Evolutionary conservation across 2,797 vertebrate species (phyloP).

Genomic region (Enteromius trimaculatus): DNA sequence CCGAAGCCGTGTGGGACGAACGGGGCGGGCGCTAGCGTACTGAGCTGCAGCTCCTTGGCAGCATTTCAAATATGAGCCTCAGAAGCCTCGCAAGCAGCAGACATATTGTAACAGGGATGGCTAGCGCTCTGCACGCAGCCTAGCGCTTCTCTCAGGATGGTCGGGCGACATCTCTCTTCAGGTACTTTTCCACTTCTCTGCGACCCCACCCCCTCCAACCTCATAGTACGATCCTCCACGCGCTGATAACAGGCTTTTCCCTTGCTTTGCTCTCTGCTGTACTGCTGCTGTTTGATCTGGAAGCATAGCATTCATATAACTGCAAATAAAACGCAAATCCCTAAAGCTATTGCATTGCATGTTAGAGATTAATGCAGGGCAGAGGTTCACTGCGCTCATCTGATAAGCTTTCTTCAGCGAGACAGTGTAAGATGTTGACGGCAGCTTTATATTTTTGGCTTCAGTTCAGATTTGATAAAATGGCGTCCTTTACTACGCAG

Average conservation of each 20-base stretch:
- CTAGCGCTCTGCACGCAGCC: slow-evolving; percentile 79
- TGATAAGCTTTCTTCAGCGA: slow-evolving; percentile 33
- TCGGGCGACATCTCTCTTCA: slow-evolving; percentile 87
- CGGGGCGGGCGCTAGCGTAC: slow-evolving; percentile 41
- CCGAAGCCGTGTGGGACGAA: slow-evolving; percentile 59
- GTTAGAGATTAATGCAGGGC: slow-evolving; percentile 14
- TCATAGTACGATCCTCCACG: slow-evolving; percentile 25
- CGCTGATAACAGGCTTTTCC: slow-evolving; percentile 30
- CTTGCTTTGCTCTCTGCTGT: slow-evolving; percentile 39
- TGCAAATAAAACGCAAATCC: slow-evolving; percentile 39
- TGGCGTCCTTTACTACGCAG: slow-evolving; percentile 87
- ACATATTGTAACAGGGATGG: slow-evolving; percentile 87
- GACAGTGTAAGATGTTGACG: slow-evolving; percentile 66
- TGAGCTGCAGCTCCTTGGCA: slow-evolving; percentile 85
- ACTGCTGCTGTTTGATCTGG: slow-evolving; percentile 50
- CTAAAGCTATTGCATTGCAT: slow-evolving; percentile 20
- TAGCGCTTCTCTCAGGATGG: slow-evolving; percentile 85
- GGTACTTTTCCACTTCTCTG: slow-evolving; percentile 80
- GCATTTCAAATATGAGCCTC: slow-evolving; percentile 85
- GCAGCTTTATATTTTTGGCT: slow-evolving; percentile 84
- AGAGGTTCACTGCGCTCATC: slow-evolving; percentile 41
- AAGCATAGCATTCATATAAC: slow-evolving; percentile 29
- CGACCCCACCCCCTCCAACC: slow-evolving; percentile 54
- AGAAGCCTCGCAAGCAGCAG: slow-evolving; percentile 81
- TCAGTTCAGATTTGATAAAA: slow-evolving; percentile 88